These are phyloP conservation scores for Eurytoma californica DNA, from an alignment of 2,888 invertebrate genomes.

Conservation along the genomic window DNA sequence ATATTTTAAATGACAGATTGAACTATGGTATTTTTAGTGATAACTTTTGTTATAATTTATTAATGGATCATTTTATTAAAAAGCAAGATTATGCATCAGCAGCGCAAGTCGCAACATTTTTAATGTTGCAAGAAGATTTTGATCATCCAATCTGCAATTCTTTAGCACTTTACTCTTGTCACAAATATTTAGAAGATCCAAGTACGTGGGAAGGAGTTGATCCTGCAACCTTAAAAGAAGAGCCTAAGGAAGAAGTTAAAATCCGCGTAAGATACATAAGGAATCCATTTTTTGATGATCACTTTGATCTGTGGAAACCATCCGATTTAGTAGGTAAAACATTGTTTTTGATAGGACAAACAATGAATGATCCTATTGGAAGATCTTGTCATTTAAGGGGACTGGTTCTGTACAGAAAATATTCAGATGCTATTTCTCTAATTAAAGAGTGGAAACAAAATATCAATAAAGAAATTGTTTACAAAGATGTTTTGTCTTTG, in stretches of 20 bases:
- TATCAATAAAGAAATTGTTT: slow-evolving; percentile 66
- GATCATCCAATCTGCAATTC: slow-evolving; percentile 82
- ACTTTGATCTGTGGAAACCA: slow-evolving; percentile 88
- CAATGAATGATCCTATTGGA: slow-evolving; percentile 76
- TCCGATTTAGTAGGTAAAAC: slow-evolving; percentile 89
- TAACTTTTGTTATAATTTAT: slow-evolving; percentile 84
- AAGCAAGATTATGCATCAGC: slow-evolving; percentile 83
- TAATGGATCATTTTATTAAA: slow-evolving; percentile 87
- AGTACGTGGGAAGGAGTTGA: slow-evolving; percentile 75
- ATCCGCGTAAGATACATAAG: slow-evolving; percentile 87
- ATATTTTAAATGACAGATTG: slow-evolving; percentile 86
- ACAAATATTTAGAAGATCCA: slow-evolving; percentile 81
- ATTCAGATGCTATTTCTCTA: slow-evolving; percentile 75
- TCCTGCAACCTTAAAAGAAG: slow-evolving; percentile 65
- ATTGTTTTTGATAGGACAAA: slow-evolving; percentile 80
- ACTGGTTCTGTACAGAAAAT: slow-evolving; percentile 81
- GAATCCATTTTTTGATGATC: slow-evolving; percentile 91
- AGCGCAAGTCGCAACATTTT: slow-evolving; percentile 84
- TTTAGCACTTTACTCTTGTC: slow-evolving; percentile 85
- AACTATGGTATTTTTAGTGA: slow-evolving; percentile 96
- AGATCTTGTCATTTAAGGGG: slow-evolving; percentile 82
- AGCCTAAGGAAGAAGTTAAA: slow-evolving; percentile 80
- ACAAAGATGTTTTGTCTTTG: slow-evolving; percentile 72
- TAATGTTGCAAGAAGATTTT: slow-evolving; percentile 94
- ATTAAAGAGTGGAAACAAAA: slow-evolving; percentile 66